phyloP scores from a whole-genome alignment of 2,113 vertebrate species.

The Psephotus haematonotus region DNA sequence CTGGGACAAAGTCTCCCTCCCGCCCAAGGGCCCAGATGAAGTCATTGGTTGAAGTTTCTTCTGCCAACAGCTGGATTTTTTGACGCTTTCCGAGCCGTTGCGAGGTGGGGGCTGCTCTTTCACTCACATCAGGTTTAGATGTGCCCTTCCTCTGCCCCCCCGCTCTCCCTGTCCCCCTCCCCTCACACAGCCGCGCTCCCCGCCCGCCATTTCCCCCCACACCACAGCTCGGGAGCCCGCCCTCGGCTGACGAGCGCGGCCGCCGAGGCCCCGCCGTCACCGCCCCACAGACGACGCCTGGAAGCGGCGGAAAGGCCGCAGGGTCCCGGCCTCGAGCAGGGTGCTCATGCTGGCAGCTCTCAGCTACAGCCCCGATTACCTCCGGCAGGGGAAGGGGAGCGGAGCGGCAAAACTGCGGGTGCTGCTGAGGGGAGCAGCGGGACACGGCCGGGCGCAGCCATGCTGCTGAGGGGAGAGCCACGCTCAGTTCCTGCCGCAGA shows the following conservation, averaged over 20 bases:
- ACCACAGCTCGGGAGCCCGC: not conserved
- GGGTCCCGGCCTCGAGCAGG: too few species aligned
- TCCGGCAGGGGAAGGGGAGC: not conserved
- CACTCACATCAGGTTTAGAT: rapidly evolving
- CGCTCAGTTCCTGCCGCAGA: not conserved
- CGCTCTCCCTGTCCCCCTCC: rapidly evolving
- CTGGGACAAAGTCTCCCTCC: not conserved
- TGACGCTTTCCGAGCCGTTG: rapidly evolving
- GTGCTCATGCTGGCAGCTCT: not conserved
- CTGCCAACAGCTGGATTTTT: rapidly evolving
- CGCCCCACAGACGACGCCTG: not conserved
- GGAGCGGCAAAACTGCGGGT: not conserved
- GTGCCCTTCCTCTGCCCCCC: not conserved
- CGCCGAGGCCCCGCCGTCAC: not conserved
- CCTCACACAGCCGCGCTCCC: not conserved
- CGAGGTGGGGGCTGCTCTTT: not conserved
- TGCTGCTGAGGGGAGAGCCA: not conserved
- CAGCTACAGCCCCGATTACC: not conserved
- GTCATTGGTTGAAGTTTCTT: rapidly evolving
- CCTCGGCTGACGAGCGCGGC: not conserved
- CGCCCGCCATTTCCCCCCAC: not conserved
- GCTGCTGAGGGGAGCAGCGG: not conserved
- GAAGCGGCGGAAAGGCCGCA: rapidly evolving
- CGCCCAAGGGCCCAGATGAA: not conserved
- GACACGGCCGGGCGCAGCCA: rapidly evolving